These are phyloP conservation scores for Alfaro cultratus DNA, from an alignment of 2,797 vertebrate genomes.

Conservation along the genomic window DNA sequence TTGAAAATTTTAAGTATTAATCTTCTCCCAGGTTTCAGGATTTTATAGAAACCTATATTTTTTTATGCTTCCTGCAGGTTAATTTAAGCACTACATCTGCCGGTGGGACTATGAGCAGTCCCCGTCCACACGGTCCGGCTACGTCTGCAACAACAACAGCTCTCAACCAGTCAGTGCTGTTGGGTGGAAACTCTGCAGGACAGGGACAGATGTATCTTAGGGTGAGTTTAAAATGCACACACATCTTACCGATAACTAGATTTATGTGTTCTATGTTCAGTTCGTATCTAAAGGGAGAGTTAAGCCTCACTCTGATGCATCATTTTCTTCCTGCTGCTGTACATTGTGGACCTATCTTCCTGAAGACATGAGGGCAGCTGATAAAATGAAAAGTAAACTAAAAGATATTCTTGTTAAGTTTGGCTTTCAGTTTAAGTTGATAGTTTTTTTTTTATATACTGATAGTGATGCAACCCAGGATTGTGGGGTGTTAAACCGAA, in stretches of 20 bases:
- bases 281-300: background rate
- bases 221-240: slow-evolving; percentile 79
- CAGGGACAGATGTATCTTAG: slow-evolving; percentile 98
- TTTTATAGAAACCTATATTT: background rate
- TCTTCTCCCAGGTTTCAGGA: no score
- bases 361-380: background rate
- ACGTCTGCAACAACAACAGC: slow-evolving; percentile 89
- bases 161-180: slow-evolving; percentile 92
- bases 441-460: background rate
- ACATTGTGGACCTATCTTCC: background rate
- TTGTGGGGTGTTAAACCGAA: background rate
- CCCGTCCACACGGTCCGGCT: slow-evolving; percentile 80
- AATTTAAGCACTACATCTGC: slow-evolving; percentile 81
- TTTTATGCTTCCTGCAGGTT: slow-evolving; percentile 67
- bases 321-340: background rate
- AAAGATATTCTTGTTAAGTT: background rate
- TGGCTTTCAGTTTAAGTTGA: background rate
- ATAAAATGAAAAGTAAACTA: background rate
- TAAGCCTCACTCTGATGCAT: background rate
- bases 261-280: background rate
- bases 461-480: background rate
- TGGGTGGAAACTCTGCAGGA: slow-evolving; percentile 90
- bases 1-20: background rate
- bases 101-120: slow-evolving; percentile 76
- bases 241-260: background rate